Evolutionary conservation across 2,888 invertebrate species (phyloP).

Genomic region (Melitaea athalia): DNA sequence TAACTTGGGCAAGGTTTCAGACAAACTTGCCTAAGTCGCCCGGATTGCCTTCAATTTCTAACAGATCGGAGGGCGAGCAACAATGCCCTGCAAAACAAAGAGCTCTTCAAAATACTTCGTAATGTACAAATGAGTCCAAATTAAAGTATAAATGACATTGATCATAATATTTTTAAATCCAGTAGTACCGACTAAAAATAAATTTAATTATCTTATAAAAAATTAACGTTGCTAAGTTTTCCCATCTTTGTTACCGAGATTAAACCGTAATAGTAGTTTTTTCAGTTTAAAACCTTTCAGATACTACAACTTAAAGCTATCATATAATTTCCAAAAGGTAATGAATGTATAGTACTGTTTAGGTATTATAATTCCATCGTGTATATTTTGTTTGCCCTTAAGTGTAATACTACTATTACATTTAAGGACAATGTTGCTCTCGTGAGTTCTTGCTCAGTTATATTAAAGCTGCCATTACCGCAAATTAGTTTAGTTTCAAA

Average conservation of each 20-base stretch:
- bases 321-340: not conserved
- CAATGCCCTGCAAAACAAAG: slow-evolving; percentile 71
- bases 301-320: too few relatives aligned
- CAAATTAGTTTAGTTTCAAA: slow-evolving; percentile 56
- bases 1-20: slow-evolving; percentile 71
- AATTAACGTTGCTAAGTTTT: too few relatives aligned
- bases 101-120: slow-evolving; percentile 58
- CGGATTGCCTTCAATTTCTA: slow-evolving; percentile 63
- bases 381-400: slow-evolving; percentile 36
- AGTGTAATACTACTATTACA: slow-evolving; percentile 40
- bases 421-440: not conserved
- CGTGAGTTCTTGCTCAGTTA: slow-evolving; percentile 1
- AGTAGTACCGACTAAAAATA: not conserved
- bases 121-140: slow-evolving; percentile 55
- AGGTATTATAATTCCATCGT: not conserved
- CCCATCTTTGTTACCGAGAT: too few relatives aligned
- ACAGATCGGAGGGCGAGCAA: slow-evolving; percentile 63
- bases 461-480: slow-evolving; percentile 45
- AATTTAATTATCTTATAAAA: not conserved
- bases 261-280: too few relatives aligned
- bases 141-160: slow-evolving; percentile 40
- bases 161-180: not conserved
- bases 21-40: slow-evolving; percentile 68
- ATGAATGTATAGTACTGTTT: too few relatives aligned
- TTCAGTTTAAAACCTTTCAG: not conserved